Base-by-base conservation (phyloP, 2,797 vertebrate species). In the Acrocephalus scirpaceus region DNA sequence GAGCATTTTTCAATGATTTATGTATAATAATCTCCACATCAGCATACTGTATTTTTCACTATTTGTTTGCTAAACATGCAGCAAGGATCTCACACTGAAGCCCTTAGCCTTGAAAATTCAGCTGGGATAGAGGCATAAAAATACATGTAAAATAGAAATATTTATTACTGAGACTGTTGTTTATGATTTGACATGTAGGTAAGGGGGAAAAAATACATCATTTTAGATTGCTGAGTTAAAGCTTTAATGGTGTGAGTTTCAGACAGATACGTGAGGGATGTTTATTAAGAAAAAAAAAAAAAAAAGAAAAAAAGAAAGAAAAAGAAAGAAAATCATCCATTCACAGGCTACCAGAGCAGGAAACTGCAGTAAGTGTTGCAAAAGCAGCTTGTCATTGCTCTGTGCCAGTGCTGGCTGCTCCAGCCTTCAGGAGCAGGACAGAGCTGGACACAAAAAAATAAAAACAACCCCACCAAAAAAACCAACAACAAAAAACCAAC, bases 1-100 rank as follows among this genome's bases (percentile, higher is more conserved):
- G 54, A 94, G 71, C 88, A 85, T 96, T 96, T 97, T 96, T 85
- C 90, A 95, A 95, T 97, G 95, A 97, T 96, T 96, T 97, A 96
- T 96, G 96, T 95, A 77, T 90, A 89, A 94, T 96, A 95, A 97
- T 87, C 86, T 93, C 92, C 86, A 94, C 92, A 94, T 96, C 96
- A 96, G 93, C 95, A 94, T 95, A 85, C 83, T 29, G 51, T 89
- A 79, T 93, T 94, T 95, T 94, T 91, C 88, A 80, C 83, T 94
- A 85, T 93, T 95, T 97, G 91, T 95, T 94, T 95, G 88, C 87
- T 85, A 93, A 95, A 95, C 83, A 87, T 77, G 74, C 75, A 91
- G 77, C 83, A 72, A 75, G 86, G 74, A 60, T 74, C 64, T 87
- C 58, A 18, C 57, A 74, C 60, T 47, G 67, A 93, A 90, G 74